Evolutionary conservation across 2,797 vertebrate genomes (phyloP), one percentile per base, ranked within the genome.

Genomic region (Hybognathus amarus): DNA sequence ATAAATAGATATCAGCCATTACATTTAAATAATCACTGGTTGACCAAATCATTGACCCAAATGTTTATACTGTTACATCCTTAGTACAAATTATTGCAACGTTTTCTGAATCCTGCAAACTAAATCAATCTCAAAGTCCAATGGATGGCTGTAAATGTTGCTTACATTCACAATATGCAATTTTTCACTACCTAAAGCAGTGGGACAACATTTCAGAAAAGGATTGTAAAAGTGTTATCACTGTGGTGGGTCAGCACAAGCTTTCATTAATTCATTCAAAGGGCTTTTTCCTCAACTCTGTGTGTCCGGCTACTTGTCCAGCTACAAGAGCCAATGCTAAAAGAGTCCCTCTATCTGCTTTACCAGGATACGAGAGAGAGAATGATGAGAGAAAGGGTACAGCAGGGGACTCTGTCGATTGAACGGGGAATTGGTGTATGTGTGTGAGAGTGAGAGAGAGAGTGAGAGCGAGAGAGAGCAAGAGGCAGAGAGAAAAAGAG

Each of bases 321-420:
- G 73, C 40, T 47, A 67, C 73, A 68, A 20, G 30, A 70, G 50
- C 77, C 68, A 70, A 42, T 73, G 66, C 22, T 40, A 42, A 38
- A 66, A 85, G 87, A 87, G 87, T 76, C 79, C 77, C 84, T 83
- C 87, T 61, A 54, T 81, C 52, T 61, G 40, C 84, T 79, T 87
- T 88, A 80, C 74, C 45, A 89, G 88, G 85, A 78, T 86, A 79
- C 89, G 85, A 79, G 77, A 33, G 8, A 38, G 33, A 40, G 33
- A 63, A 9, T 59, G 18, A 40, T 40, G 67, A 42, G 42, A 50
- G 77, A 71, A 47, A 69, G 24, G 47, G 90, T 85, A 87, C 79
- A 0, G 75, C 52, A 69, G 30, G 80, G 40, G 77, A 83, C 81
- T 89, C 80, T 64, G 89, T 84, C 83, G 47, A 79, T 30, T 85